phyloP scores from a whole-genome alignment of 2,888 invertebrate genomes.

The Acrobasis consociella region DNA sequence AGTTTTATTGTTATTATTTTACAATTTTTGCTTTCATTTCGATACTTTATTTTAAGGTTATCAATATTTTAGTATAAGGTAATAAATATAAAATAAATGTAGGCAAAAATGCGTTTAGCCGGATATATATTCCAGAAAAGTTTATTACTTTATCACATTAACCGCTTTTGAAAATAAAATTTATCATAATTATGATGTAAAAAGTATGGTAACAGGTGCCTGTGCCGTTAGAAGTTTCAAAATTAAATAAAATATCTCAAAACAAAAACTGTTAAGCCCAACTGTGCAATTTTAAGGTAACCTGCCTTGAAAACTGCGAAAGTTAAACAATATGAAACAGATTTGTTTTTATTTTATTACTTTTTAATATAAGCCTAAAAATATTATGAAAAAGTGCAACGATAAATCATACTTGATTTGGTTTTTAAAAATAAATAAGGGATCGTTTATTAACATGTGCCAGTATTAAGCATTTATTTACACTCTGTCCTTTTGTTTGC shows the following conservation, averaged over 20 bases:
- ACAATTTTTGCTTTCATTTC: too few relatives aligned
- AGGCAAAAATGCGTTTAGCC: too few relatives aligned
- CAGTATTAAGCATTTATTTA: too few relatives aligned
- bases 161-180: not conserved
- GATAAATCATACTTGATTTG: not conserved
- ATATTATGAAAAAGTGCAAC: not conserved
- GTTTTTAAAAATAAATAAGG: not conserved
- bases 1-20: too few relatives aligned
- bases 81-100: too few relatives aligned
- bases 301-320: constrained; percentile 2
- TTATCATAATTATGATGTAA: not conserved
- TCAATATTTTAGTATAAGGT: too few relatives aligned
- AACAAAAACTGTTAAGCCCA: constrained; percentile 3
- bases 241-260: not conserved
- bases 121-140: too few relatives aligned
- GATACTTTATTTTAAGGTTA: too few relatives aligned
- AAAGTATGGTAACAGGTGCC: not conserved
- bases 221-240: not conserved
- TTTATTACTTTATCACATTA: too few relatives aligned
- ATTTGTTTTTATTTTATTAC: constrained; percentile 1
- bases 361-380: not conserved
- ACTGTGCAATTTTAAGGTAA: not conserved
- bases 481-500: not conserved
- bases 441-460: not conserved
- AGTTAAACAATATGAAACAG: not conserved